phyloP scores from a whole-genome alignment of 2,888 invertebrate genomes.

The Plebejus melissa region DNA sequence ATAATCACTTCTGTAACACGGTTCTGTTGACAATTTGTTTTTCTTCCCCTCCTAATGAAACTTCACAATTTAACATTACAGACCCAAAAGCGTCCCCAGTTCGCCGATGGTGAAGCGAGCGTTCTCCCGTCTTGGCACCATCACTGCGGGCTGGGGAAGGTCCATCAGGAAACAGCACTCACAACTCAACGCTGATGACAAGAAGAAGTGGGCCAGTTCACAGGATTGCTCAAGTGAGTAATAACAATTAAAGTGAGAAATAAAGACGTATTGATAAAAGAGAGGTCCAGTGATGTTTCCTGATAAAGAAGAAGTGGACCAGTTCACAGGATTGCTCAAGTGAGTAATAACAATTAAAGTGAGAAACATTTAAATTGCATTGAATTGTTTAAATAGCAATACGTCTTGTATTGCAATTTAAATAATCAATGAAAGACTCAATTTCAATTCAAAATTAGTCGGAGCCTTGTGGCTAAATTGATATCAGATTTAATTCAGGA shows the following conservation, averaged over 20 bases:
- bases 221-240: constrained; percentile 93
- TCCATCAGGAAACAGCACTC: constrained; percentile 91
- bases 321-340: constrained; percentile 96
- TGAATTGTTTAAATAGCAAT: no score
- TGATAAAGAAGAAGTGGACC: constrained; percentile 90
- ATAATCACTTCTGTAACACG: no score
- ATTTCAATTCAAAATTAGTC: no score
- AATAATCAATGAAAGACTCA: no score
- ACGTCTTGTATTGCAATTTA: no score
- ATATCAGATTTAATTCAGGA: no score
- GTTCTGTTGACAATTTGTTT: no score
- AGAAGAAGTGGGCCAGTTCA: constrained; percentile 95
- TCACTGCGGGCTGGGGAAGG: constrained; percentile 94
- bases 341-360: constrained; percentile 59
- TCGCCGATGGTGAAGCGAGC: constrained; percentile 96
- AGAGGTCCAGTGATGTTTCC: constrained; percentile 75
- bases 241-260: no score
- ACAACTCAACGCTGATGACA: constrained; percentile 89
- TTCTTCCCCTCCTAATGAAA: no score
- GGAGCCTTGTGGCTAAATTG: no score
- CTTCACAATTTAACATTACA: constrained; percentile 49
- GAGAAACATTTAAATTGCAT: no score
- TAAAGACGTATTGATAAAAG: no score
- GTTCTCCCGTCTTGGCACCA: constrained; percentile 92
- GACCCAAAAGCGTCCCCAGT: constrained; percentile 95